phyloP scores from a whole-genome alignment of 2,797 vertebrate species.

The Pseudochirops cupreus region DNA sequence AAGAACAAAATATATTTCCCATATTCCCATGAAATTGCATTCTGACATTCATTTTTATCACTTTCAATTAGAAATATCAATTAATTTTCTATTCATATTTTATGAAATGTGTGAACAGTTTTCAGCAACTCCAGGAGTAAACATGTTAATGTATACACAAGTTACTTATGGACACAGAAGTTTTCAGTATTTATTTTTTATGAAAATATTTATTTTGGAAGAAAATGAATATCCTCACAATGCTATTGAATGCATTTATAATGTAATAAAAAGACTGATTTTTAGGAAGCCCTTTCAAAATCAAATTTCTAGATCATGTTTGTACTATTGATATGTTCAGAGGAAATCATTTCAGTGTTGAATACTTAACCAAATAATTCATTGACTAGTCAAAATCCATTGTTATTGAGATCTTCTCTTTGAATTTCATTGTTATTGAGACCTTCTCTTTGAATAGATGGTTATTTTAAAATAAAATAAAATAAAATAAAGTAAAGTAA shows the following conservation, averaged over 20 bases:
- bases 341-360: slow-evolving; percentile 13
- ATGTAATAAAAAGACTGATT: slow-evolving; percentile 5
- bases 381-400: not conserved
- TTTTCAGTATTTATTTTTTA: slow-evolving; percentile 44
- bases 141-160: slow-evolving; percentile 24
- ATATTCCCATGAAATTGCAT: slow-evolving; percentile 12
- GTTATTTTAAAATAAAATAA: not conserved
- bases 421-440: too few species aligned
- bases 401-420: not conserved
- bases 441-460: not conserved
- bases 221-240: not conserved
- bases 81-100: slow-evolving; percentile 33
- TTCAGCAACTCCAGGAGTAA: not conserved
- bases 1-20: slow-evolving; percentile 14
- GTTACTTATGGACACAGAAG: not conserved
- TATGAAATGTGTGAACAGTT: slow-evolving; percentile 8
- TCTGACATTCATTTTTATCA: slow-evolving; percentile 25
- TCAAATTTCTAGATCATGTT: not conserved
- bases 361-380: slow-evolving; percentile 24
- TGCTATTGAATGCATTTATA: not conserved
- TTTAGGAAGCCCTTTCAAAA: not conserved
- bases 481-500: not conserved
- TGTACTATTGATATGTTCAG: slow-evolving; percentile 15
- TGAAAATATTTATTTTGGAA: slow-evolving; percentile 28
- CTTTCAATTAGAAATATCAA: slow-evolving; percentile 18